Evolutionary conservation across 2,797 vertebrate species (phyloP).

Genomic region (Gymnothorax reevesii): DNA sequence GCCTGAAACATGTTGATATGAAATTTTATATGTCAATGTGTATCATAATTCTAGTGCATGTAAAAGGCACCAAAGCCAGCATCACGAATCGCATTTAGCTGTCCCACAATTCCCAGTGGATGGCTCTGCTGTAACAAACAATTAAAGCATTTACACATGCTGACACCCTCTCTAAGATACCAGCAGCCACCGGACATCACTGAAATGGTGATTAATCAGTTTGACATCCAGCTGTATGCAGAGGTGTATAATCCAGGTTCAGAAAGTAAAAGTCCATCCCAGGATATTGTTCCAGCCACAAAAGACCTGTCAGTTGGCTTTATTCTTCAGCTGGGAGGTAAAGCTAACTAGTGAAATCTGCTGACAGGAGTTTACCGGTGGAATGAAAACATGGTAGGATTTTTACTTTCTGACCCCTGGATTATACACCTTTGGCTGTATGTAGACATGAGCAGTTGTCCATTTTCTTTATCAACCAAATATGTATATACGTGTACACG

Average conservation of each 20-base stretch:
- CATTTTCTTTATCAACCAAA: background rate
- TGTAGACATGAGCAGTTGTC: background rate
- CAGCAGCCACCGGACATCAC: conserved; percentile 6
- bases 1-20: no score
- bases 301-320: no score
- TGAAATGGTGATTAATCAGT: background rate
- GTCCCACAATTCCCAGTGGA: background rate
- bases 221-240: background rate
- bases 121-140: conserved; percentile 8
- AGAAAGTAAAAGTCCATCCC: no score
- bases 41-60: background rate
- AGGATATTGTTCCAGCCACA: no score
- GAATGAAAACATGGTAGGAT: no score
- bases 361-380: no score
- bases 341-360: no score
- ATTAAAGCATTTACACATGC: conserved; percentile 15
- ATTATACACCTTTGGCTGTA: background rate
- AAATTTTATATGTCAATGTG: background rate
- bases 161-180: background rate
- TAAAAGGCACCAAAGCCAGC: background rate
- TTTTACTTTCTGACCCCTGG: no score
- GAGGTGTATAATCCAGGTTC: no score
- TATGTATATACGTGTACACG: background rate
- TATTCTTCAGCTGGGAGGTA: no score
- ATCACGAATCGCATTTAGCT: background rate